These are phyloP conservation scores for Drosophila parabipectinata DNA, from an alignment of 1,140 invertebrate genomes.

Conservation along the genomic window DNA sequence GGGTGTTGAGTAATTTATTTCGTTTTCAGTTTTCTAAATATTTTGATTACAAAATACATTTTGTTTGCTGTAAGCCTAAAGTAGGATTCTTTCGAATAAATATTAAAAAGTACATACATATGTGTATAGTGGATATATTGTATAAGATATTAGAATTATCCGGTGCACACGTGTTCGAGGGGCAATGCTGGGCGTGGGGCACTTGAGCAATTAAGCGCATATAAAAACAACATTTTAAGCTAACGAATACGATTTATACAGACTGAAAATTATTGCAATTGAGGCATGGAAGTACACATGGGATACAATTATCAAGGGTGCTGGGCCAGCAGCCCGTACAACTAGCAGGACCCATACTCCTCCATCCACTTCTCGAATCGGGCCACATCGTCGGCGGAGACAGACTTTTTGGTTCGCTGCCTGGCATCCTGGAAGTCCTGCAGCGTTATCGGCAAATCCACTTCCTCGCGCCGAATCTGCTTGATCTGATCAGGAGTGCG, in stretches of 20 bases:
- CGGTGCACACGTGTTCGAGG: slow-evolving; percentile 33
- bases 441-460: slow-evolving; percentile 95
- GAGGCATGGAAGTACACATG: slow-evolving; percentile 66
- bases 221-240: slow-evolving; percentile 38
- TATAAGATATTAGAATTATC: slow-evolving; percentile 35
- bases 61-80: slow-evolving; percentile 75
- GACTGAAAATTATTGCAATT: slow-evolving; percentile 42
- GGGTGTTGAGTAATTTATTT: slow-evolving; percentile 77
- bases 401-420: slow-evolving; percentile 96
- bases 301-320: slow-evolving; percentile 42
- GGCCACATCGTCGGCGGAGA: slow-evolving; percentile 95
- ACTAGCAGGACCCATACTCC: slow-evolving; percentile 92
- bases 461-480: slow-evolving; percentile 95
- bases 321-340: slow-evolving; percentile 65
- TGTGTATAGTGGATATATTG: slow-evolving; percentile 28
- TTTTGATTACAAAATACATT: slow-evolving; percentile 81
- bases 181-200: slow-evolving; percentile 41
- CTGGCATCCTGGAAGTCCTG: slow-evolving; percentile 95
- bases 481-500: slow-evolving; percentile 96
- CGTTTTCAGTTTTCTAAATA: slow-evolving; percentile 65
- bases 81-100: slow-evolving; percentile 72
- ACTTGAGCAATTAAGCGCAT: slow-evolving; percentile 64
- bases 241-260: slow-evolving; percentile 56
- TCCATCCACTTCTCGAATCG: slow-evolving; percentile 99
- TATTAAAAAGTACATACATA: slow-evolving; percentile 63